Evolutionary conservation across 2,113 vertebrate genomes (phyloP).

Genomic region (Paracyprichromis sp.): DNA sequence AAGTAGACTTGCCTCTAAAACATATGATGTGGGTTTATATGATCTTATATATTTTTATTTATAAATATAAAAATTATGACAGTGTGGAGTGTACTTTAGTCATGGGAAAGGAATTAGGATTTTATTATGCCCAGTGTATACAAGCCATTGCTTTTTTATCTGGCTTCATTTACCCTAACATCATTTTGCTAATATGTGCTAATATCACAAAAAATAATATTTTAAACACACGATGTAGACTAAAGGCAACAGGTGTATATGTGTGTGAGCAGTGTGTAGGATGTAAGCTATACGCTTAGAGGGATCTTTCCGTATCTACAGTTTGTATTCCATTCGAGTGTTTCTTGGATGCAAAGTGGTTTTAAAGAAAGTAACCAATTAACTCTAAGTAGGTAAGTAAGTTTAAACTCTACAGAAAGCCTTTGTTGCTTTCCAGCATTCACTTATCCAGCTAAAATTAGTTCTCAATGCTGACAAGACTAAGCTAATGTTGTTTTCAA

Average conservation of each 20-base stretch:
- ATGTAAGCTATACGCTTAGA: neutral
- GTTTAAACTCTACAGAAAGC: too few relatives aligned
- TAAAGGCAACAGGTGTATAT: neutral
- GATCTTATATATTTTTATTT: neutral
- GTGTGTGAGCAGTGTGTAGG: neutral
- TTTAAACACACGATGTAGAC: neutral
- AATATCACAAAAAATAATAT: neutral
- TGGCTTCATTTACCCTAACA: neutral
- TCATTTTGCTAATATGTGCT: neutral
- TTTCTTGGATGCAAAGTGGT: neutral
- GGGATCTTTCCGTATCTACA: neutral
- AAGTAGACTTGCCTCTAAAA: neutral
- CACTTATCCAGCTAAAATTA: too few relatives aligned
- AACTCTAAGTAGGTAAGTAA: neutral
- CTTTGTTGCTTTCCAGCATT: too few relatives aligned
- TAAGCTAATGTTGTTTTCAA: too few relatives aligned
- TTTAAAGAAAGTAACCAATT: neutral
- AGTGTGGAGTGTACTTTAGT: neutral
- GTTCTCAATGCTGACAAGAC: too few relatives aligned
- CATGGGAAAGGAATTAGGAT: neutral
- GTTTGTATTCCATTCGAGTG: neutral
- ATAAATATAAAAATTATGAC: neutral
- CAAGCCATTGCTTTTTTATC: neutral
- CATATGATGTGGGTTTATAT: fast-evolving
- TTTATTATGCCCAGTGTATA: neutral